A percentile compares a stretch with the other conserved stretches of the same genome.
phyloP scores from a whole-genome alignment of 1,140 invertebrate genomes.

The Drosophila melanica region DNA sequence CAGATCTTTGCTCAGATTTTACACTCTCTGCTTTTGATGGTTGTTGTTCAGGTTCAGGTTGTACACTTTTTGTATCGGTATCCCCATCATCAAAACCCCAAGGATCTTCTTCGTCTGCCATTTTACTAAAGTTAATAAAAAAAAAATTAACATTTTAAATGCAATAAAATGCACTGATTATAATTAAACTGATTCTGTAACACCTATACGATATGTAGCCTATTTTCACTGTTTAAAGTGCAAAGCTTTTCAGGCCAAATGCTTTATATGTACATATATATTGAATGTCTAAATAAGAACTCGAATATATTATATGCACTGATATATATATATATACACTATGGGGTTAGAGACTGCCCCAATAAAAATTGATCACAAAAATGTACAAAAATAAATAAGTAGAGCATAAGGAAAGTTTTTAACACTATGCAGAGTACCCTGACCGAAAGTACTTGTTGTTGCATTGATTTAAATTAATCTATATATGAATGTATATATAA shows the following conservation, averaged over 20 bases:
- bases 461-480: not conserved
- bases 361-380: not conserved
- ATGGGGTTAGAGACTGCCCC: not conserved
- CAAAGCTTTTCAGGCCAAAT: not conserved
- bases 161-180: no score
- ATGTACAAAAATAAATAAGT: not conserved
- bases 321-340: not conserved
- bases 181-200: no score
- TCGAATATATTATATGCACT: not conserved
- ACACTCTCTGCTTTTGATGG: conserved; percentile 66
- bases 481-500: not conserved
- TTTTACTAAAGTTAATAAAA: conserved; percentile 48
- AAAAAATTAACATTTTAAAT: no score
- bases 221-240: not conserved
- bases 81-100: conserved; percentile 77
- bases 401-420: not conserved
- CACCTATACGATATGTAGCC: not conserved
- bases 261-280: not conserved
- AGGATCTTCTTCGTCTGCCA: conserved; percentile 84
- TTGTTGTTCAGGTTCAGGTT: conserved; percentile 47
- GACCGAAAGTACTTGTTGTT: not conserved
- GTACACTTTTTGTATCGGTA: conserved; percentile 29
- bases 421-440: not conserved
- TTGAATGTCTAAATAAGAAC: not conserved
- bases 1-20: conserved; percentile 71